Evolutionary conservation across 2,888 invertebrate genomes (phyloP), one percentile per base, ranked within the genome.

Genomic region (Malthinus flaveolus): DNA sequence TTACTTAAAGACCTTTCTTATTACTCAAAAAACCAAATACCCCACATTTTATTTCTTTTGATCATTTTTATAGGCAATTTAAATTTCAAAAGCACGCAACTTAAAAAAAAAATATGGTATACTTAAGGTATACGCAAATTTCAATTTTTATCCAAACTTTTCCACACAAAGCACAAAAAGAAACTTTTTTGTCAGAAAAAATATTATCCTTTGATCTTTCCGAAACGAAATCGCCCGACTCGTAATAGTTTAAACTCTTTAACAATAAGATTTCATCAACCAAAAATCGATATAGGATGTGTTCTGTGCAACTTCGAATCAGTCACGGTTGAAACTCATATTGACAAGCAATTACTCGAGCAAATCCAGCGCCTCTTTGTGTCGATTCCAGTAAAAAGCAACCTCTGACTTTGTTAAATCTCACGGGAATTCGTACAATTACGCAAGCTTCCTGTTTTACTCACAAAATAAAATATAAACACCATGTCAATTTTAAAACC

Each of bases 331-430:
- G 46, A 59, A 59, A 59, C 55, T 48, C 48, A 56, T 59, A 59
- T 51, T 51, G 59, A 59, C 55, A 55, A 55, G 59, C 59, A 59
- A 59, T 59, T 59, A 59, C 59, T 59, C 55, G 55, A 59, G 55
- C 55, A 56, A 59, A 59, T 56, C 55, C 59, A 37, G 50, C 46
- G 45, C 55, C 58, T 56, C 52, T 53, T 57, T 61, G 50, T 57
- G 61, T 53, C 45, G 53, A 48, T 52, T 52, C 53, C 49, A 42
- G 56, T 57, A 61, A 61, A 61, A 61, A 53, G 50, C 53, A 52
- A 36, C 47, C 52, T 50, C 52, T 49, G 50, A 61, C 57, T 61
- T 59, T 44, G 56, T 53, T 47, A 57, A 42, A 34, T 60, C 60
- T 56, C 53, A 15, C 9, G 56, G 56, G 60, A 49, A 12, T 32